Percentiles rank a stretch among this genome's conserved stretches.
phyloP scores from a whole-genome alignment of 1,140 invertebrate genomes.

The Augochlora pura region DNA sequence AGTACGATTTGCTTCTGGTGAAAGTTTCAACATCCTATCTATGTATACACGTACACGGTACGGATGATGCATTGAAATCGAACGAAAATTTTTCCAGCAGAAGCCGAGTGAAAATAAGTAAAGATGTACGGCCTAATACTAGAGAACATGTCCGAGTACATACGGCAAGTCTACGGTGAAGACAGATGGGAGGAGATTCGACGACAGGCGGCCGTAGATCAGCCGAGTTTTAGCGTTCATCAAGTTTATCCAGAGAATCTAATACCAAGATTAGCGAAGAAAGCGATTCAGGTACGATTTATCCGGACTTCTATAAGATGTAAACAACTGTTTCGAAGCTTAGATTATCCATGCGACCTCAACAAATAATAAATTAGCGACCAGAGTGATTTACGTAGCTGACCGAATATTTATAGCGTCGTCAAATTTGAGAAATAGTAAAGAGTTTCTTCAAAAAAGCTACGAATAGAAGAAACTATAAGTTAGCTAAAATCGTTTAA shows the following conservation, averaged over 20 bases:
- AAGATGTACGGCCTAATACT: conserved; percentile 96
- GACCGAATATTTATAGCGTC: no score
- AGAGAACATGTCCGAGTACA: conserved; percentile 95
- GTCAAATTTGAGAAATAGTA: no score
- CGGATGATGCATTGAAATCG: not conserved
- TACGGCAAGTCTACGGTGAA: conserved; percentile 94
- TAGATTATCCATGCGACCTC: no score
- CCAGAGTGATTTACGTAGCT: no score
- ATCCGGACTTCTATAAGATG: not conserved
- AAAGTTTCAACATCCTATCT: no score
- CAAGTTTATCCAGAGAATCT: conserved; percentile 95
- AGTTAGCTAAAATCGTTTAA: no score
- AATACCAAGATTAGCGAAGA: conserved; percentile 90
- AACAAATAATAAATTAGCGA: no score
- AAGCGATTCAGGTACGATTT: conserved; percentile 89
- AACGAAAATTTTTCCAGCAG: conserved; percentile 11
- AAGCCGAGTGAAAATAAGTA: conserved; percentile 52
- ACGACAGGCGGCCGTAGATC: conserved; percentile 89
- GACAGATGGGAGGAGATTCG: conserved; percentile 94
- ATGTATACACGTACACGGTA: no score
- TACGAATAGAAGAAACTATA: no score
- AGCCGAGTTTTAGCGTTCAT: conserved; percentile 94
- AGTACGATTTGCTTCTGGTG: no score
- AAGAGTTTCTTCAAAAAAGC: no score
- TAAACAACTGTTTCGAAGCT: no score